A percentile compares a stretch with the other conserved stretches of the same genome.
phyloP scores from a whole-genome alignment of 2,797 vertebrate species.

The Alosa sapidissima region DNA sequence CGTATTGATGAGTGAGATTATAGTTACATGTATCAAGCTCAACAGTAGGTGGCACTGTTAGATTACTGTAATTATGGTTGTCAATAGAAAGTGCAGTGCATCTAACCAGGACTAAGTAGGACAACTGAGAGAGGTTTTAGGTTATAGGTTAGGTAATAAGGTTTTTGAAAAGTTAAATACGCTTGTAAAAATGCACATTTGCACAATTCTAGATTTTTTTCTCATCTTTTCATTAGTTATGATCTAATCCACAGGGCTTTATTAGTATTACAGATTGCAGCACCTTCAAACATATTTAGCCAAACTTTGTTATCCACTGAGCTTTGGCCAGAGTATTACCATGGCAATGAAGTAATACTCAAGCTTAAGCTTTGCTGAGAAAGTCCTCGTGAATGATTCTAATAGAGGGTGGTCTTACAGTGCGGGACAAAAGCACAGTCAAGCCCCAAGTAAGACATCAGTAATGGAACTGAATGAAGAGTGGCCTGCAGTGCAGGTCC shows the following conservation, averaged over 20 bases:
- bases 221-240: not conserved
- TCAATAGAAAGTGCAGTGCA: not conserved
- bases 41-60: conserved; percentile 18
- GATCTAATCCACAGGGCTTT: too few species aligned
- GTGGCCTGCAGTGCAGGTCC: not conserved
- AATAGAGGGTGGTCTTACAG: not conserved
- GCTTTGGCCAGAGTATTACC: too few species aligned
- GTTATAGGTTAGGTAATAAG: too few species aligned
- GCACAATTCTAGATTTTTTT: not conserved
- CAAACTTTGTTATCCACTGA: too few species aligned
- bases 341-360: too few species aligned
- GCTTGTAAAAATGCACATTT: not conserved
- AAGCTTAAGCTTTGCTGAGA: not conserved
- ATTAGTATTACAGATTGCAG: too few species aligned
- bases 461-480: not conserved
- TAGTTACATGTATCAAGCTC: not conserved
- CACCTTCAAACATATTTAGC: too few species aligned
- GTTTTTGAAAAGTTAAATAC: too few species aligned
- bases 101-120: not conserved
- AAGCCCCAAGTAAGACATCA: not conserved
- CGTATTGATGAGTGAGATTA: not conserved
- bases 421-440: not conserved
- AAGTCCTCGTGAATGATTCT: not conserved
- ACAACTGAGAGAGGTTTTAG: not conserved
- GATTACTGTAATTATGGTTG: not conserved